Evolutionary conservation across 2,113 vertebrate species (phyloP), one percentile per base, ranked within the genome.

Genomic region (Equus quagga): DNA sequence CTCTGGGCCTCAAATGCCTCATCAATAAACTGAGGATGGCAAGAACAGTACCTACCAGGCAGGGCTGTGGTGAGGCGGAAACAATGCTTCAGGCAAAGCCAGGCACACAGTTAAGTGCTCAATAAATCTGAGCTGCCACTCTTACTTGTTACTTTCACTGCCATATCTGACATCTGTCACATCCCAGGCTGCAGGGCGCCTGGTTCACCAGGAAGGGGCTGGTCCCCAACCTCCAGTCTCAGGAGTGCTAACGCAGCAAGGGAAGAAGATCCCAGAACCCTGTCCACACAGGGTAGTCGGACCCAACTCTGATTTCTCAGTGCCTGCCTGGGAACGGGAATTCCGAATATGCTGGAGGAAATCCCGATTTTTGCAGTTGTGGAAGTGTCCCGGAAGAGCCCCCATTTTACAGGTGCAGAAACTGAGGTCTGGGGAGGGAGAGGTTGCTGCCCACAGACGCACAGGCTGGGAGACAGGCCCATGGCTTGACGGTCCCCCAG

Each of bases 251-350:
- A 98, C 97, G 89, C 99, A 98, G 97, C 99, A 99, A 98, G 99
- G 99, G 62, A 99, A 99, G 98, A 98, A 98, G 58, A 98, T 99
- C 97, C 99, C 99, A 97, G 98, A 98, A 70, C 98, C 99, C 24
- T 99, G 91, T 99, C 17, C 99, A 99, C 98, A 99, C 99, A 86
- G 98, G 99, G 44, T 99, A 99, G 98, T 99, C 99, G 96, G 99
- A 99, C 76, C 98, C 99, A 97, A 99, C 99, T 98, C 98, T 51
- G 21, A 65, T 75, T 81, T 54, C 79, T 95, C 86, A 65, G 81
- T 23, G 51, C 15, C 89, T 49, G 73, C 19, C 49, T 31, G 12
- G 46, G 31, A 73, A 24, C 2, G 2, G 19, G 13, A 80, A 86
- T 82, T 93, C 84, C 28, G 18, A 81, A 86, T 58, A 79, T 60